Evolutionary conservation across 2,797 vertebrate species (phyloP).

Genomic region (Microcaecilia unicolor): DNA sequence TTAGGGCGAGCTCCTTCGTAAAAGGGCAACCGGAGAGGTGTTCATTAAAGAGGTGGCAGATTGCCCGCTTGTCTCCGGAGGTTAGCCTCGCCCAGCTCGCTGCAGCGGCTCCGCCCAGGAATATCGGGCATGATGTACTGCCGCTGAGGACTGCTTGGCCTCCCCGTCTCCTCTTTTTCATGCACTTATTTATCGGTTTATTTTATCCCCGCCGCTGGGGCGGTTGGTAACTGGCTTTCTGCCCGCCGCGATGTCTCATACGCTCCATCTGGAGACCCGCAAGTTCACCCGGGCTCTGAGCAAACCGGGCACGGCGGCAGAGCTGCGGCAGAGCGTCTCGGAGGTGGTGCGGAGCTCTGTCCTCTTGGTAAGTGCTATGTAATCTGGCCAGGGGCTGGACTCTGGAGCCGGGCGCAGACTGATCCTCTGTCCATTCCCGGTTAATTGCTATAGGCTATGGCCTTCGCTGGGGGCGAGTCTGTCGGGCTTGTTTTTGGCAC

Average conservation of each 20-base stretch:
- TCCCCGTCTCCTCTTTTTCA: neutral
- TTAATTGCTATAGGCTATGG: too few relatives aligned
- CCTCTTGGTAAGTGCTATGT: constrained; percentile 63
- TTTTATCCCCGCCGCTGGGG: too few relatives aligned
- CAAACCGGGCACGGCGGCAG: constrained; percentile 88
- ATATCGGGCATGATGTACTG: constrained; percentile 13
- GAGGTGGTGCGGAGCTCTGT: constrained; percentile 87
- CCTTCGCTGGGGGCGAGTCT: too few relatives aligned
- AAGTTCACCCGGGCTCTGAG: constrained; percentile 87
- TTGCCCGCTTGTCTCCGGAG: neutral
- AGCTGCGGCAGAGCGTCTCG: constrained; percentile 88
- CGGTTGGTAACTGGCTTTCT: neutral
- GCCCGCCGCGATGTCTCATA: constrained; percentile 1
- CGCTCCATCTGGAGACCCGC: constrained; percentile 67
- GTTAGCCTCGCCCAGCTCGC: too few relatives aligned
- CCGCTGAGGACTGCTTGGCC: neutral
- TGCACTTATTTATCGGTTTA: neutral
- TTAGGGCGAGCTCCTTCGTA: neutral
- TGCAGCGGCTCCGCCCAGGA: constrained; percentile 31
- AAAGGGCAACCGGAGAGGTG: too few relatives aligned
- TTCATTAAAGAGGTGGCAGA: too few relatives aligned
- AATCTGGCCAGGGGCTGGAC: neutral
- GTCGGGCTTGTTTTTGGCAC: too few relatives aligned
- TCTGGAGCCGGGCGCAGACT: too few relatives aligned
- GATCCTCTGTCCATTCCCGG: too few relatives aligned